Percentiles rank a stretch among this genome's conserved stretches.
Evolutionary conservation across 2,113 vertebrate genomes (phyloP).

Genomic region (Hippopotamus amphibius): DNA sequence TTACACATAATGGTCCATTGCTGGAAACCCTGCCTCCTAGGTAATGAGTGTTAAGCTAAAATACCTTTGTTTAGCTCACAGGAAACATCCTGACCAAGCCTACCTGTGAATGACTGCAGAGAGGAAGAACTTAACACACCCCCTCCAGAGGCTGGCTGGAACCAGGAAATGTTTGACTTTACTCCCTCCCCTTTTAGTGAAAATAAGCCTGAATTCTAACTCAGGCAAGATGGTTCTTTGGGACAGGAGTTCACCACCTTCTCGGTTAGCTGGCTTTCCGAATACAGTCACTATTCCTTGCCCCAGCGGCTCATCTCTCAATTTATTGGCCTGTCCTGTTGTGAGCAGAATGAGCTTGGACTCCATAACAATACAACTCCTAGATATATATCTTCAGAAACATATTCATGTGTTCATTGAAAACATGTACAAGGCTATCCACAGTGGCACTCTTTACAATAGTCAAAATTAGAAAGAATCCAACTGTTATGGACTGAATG

Average conservation of each 20-base stretch:
- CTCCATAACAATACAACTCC: neutral
- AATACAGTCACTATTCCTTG: neutral
- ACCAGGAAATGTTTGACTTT: neutral
- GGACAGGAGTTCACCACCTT: neutral
- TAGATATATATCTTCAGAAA: neutral
- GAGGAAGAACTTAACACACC: too few relatives aligned
- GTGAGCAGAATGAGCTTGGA: neutral
- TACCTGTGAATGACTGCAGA: too few relatives aligned
- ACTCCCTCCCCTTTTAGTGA: neutral
- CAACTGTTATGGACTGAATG: neutral
- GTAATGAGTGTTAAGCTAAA: too few relatives aligned
- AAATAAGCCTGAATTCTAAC: neutral
- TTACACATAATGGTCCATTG: too few relatives aligned
- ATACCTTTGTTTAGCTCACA: too few relatives aligned
- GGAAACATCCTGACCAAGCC: too few relatives aligned
- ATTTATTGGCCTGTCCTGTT: neutral
- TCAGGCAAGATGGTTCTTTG: neutral
- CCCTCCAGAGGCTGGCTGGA: rapidly evolving
- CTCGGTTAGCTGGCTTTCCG: neutral
- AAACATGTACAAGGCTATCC: neutral
- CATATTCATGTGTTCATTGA: neutral
- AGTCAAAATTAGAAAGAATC: neutral
- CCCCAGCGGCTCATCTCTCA: neutral
- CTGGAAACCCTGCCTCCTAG: too few relatives aligned
- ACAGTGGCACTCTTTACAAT: neutral